Evolutionary conservation across 2,113 vertebrate genomes (phyloP).

Genomic region (Takifugu bimaculatus): DNA sequence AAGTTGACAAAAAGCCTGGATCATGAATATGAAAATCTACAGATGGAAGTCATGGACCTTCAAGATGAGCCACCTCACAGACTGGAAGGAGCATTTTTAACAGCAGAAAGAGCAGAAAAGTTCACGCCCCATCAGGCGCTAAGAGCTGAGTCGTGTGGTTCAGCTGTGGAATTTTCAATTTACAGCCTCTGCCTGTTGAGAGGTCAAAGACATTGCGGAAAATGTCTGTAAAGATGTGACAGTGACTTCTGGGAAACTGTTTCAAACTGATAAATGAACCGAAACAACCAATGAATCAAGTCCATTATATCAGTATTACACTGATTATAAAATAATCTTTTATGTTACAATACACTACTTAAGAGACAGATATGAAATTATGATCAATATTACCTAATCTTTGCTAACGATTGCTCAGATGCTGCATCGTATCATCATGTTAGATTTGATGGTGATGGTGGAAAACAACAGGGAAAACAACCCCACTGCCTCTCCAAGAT

Average conservation of each 20-base stretch:
- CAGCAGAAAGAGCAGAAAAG: constrained; percentile 30
- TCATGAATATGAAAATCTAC: not conserved
- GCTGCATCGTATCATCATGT: too few species aligned
- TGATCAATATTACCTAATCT: too few species aligned
- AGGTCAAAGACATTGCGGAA: constrained; percentile 30
- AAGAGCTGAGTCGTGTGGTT: constrained; percentile 58
- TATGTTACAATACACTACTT: too few species aligned
- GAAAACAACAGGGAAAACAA: too few species aligned
- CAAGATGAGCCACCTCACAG: not conserved
- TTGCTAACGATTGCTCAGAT: too few species aligned
- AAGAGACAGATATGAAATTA: too few species aligned
- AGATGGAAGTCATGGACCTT: not conserved
- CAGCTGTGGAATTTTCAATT: constrained; percentile 58
- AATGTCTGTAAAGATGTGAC: constrained; percentile 22
- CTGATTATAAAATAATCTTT: too few species aligned
- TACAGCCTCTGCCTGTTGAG: constrained; percentile 46
- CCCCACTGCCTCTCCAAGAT: too few species aligned
- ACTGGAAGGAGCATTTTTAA: constrained; percentile 18
- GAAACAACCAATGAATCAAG: too few species aligned
- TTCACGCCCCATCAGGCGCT: constrained; percentile 55
- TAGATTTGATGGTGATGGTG: too few species aligned
- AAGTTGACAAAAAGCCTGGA: constrained; percentile 1
- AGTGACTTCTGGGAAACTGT: constrained; percentile 7
- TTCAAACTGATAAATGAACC: too few species aligned
- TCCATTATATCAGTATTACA: too few species aligned